These are phyloP conservation scores for Hippoglossus hippoglossus DNA, from an alignment of 2,797 vertebrate genomes.

Conservation along the genomic window DNA sequence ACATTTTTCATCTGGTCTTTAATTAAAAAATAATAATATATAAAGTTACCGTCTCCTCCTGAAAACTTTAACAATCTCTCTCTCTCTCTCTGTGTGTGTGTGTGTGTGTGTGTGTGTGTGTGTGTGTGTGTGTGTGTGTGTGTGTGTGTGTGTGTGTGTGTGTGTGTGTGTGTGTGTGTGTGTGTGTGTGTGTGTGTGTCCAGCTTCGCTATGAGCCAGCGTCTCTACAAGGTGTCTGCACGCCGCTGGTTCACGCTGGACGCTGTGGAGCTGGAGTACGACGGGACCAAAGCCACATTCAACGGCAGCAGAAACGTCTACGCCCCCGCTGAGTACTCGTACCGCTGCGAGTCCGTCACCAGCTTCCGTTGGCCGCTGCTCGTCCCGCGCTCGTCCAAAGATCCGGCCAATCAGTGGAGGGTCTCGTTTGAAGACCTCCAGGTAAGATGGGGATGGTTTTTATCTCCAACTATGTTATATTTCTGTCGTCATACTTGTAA, in stretches of 20 bases:
- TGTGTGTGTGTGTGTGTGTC: slow-evolving; percentile 2
- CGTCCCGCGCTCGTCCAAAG: slow-evolving; percentile 67
- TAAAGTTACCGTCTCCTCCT: neutral
- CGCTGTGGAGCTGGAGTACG: slow-evolving; percentile 82
- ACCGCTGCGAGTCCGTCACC: slow-evolving; percentile 86
- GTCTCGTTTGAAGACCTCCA: slow-evolving; percentile 87
- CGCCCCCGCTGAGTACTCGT: slow-evolving; percentile 89
- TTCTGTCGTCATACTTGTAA: neutral
- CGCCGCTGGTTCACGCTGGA: slow-evolving; percentile 89
- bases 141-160: too few species aligned
- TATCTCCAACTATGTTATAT: neutral
- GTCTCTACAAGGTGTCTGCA: slow-evolving; percentile 85
- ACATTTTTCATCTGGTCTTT: too few species aligned
- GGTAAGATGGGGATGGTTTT: slow-evolving; percentile 68
- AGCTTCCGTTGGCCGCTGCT: slow-evolving; percentile 78
- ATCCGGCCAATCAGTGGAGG: slow-evolving; percentile 84
- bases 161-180: too few species aligned
- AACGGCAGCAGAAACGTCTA: slow-evolving; percentile 85
- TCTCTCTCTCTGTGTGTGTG: too few species aligned
- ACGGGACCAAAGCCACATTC: slow-evolving; percentile 78
- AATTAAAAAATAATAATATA: neutral
- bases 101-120: too few species aligned
- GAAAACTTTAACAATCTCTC: too few species aligned
- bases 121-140: too few species aligned
- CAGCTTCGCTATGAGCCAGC: slow-evolving; percentile 84